phyloP scores from a whole-genome alignment of 1,140 invertebrate species.

The Polypedilum pembai region DNA sequence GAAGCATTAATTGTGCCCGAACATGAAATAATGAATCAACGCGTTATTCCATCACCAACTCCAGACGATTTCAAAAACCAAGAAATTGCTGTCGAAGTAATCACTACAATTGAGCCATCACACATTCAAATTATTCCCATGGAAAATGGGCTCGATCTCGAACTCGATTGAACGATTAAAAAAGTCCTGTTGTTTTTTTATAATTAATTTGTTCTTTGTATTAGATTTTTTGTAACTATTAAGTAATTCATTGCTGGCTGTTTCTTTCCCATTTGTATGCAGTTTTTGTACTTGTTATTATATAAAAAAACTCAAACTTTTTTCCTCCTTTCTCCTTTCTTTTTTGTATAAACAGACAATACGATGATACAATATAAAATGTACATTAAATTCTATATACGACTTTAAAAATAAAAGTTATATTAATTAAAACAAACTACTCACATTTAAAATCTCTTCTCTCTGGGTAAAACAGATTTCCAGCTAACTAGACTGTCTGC shows the following conservation, averaged over 20 bases:
- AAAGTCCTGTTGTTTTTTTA: background rate
- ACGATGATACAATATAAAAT: no score
- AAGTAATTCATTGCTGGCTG: conserved; percentile 15
- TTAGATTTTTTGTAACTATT: background rate
- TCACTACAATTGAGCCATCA: background rate
- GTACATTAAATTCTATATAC: no score
- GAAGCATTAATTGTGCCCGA: background rate
- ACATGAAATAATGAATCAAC: conserved; percentile 6
- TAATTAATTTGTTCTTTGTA: background rate
- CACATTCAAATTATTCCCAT: conserved; percentile 21
- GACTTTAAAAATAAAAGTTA: no score
- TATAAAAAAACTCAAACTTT: no score
- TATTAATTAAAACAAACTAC: no score
- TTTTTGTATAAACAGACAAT: no score
- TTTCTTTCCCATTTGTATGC: background rate
- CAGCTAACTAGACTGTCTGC: no score
- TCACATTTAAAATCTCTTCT: no score
- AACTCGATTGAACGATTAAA: background rate
- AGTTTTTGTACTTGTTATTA: background rate
- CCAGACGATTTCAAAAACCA: background rate
- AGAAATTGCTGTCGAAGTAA: conserved; percentile 15
- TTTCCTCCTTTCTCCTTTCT: no score
- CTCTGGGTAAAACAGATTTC: no score
- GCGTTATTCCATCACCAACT: background rate
- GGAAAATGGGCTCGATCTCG: conserved; percentile 2